Evolutionary conservation across 2,888 invertebrate genomes (phyloP).

Genomic region (Neoitamus cyanurus): DNA sequence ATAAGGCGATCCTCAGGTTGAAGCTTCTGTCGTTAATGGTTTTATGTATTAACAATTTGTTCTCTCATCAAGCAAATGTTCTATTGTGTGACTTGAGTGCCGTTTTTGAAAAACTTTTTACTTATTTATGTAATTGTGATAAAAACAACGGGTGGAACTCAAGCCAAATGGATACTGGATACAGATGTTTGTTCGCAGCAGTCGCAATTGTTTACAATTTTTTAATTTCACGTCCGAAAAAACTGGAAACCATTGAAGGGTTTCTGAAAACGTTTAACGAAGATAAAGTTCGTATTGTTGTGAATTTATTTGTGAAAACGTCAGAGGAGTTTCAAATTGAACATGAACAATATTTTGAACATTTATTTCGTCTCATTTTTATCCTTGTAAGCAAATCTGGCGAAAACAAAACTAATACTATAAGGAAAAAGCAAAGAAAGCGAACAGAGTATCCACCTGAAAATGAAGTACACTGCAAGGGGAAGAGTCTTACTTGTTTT

Average conservation of each 20-base stretch:
- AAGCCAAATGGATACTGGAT: background rate
- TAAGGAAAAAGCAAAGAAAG: background rate
- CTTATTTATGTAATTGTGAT: background rate
- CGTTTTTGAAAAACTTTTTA: constrained; percentile 57
- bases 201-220: constrained; percentile 18
- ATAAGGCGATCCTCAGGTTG: constrained; percentile 60
- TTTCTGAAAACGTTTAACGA: background rate
- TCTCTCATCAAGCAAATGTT: constrained; percentile 57
- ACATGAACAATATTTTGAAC: constrained; percentile 53
- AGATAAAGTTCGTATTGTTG: background rate
- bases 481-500: constrained; percentile 59
- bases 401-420: background rate
- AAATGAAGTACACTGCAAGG: constrained; percentile 53
- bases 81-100: constrained; percentile 58
- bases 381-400: background rate
- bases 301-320: background rate
- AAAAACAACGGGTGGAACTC: background rate
- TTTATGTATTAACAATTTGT: constrained; percentile 62
- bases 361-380: constrained; percentile 54
- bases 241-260: background rate
- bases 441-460: background rate
- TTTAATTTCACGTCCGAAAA: background rate
- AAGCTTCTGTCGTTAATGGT: constrained; percentile 60
- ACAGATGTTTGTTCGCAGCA: background rate
- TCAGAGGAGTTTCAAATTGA: background rate